A percentile compares a stretch with the other conserved stretches of the same genome.
Evolutionary conservation across 2,888 invertebrate species (phyloP).

Genomic region (Theristus sp.): DNA sequence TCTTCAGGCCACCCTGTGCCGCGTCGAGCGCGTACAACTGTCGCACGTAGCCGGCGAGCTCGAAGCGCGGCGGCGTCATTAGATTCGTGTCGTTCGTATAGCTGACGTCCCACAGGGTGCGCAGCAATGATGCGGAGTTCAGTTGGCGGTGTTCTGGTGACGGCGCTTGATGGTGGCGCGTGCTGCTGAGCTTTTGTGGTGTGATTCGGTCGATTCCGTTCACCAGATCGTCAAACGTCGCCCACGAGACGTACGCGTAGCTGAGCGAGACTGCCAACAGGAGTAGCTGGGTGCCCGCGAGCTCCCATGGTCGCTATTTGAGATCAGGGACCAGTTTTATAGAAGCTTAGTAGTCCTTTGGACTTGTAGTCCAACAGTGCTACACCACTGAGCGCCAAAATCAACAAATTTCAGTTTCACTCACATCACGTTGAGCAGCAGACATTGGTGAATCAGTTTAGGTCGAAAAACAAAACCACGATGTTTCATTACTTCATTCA

Average conservation of each 20-base stretch:
- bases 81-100: not conserved
- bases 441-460: no score
- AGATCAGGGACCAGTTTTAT: no score
- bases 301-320: not conserved
- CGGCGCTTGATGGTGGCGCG: not conserved
- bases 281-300: not conserved
- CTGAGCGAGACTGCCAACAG: not conserved
- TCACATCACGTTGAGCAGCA: no score
- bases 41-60: not conserved
- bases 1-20: no score
- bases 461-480: no score
- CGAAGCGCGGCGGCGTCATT: not conserved
- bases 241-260: not conserved
- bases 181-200: not conserved
- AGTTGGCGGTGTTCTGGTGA: not conserved
- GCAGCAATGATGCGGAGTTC: not conserved
- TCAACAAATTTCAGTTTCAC: no score
- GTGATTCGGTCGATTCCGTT: not conserved
- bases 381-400: no score
- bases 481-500: no score
- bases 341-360: not conserved
- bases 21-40: no score
- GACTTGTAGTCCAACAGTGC: not conserved
- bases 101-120: not conserved
- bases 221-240: not conserved